Evolutionary conservation across 2,113 vertebrate genomes (phyloP).

Genomic region (Melanocharis versteri): DNA sequence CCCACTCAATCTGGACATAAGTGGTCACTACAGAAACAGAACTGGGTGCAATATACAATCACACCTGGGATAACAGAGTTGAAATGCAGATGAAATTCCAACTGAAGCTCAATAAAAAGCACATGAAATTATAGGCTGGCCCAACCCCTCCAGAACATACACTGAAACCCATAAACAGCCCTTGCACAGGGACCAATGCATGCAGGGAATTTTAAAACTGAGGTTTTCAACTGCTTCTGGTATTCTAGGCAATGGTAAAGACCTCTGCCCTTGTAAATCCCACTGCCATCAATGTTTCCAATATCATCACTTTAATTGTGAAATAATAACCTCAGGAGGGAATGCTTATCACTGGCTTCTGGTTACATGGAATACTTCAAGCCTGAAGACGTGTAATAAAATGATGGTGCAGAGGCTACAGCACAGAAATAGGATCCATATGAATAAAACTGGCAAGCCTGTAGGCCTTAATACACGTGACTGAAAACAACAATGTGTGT

Average conservation of each 20-base stretch:
- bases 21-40: not conserved
- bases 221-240: not conserved
- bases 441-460: slow-evolving; percentile 9
- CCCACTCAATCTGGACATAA: not conserved
- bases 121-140: not conserved
- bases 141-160: not conserved
- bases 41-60: not conserved
- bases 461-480: not conserved
- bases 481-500: not conserved
- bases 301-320: slow-evolving; percentile 47
- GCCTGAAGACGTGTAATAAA: slow-evolving; percentile 6
- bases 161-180: not conserved
- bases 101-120: not conserved
- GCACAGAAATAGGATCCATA: not conserved
- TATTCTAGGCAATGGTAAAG: not conserved
- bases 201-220: not conserved
- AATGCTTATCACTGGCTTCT: slow-evolving; percentile 43
- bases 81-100: not conserved
- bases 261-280: slow-evolving; percentile 28
- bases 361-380: slow-evolving; percentile 9
- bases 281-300: slow-evolving; percentile 28
- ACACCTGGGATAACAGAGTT: not conserved
- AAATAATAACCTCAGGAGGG: slow-evolving; percentile 45
- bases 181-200: not conserved
- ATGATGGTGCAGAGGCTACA: not conserved